phyloP scores from a whole-genome alignment of 2,888 invertebrate genomes.

The Rotaria magnacalcarata region DNA sequence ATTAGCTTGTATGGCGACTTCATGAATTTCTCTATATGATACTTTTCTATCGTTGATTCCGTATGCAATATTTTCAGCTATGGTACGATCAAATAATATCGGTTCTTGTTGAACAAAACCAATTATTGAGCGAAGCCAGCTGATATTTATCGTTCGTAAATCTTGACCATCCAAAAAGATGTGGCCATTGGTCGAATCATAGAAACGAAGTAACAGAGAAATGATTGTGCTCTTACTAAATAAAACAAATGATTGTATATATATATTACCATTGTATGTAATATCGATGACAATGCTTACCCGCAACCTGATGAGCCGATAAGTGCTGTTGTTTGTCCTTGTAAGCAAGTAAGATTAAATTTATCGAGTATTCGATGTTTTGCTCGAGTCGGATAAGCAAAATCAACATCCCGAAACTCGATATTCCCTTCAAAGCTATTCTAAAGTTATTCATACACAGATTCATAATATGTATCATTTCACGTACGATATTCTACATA shows the following conservation, averaged over 20 bases:
- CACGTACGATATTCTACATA: not conserved
- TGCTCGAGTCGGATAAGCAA: conserved; percentile 55
- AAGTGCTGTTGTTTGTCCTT: conserved; percentile 14
- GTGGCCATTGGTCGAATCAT: conserved; percentile 51
- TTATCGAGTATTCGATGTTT: conserved; percentile 53
- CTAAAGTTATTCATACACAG: not conserved
- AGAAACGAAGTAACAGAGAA: conserved; percentile 54
- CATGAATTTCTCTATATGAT: conserved; percentile 33
- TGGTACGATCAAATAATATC: conserved; percentile 41
- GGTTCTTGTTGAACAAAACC: conserved; percentile 45
- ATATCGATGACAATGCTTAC: conserved; percentile 55
- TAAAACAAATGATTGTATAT: no score
- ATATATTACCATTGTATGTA: conserved; percentile 47
- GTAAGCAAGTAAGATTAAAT: conserved; percentile 50
- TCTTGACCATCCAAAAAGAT: conserved; percentile 32
- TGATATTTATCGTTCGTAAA: conserved; percentile 36
- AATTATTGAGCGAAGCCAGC: conserved; percentile 41
- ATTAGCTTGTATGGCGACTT: conserved; percentile 40
- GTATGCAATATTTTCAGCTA: conserved; percentile 44
- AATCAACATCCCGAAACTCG: conserved; percentile 53
- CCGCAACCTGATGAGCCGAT: conserved; percentile 53
- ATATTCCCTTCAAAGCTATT: conserved; percentile 46
- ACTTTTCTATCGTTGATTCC: conserved; percentile 38
- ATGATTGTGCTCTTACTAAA: no score
- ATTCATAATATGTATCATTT: no score